Percentiles rank a stretch among this genome's conserved stretches.
These are phyloP conservation scores for Rhagoletis pomonella DNA, from an alignment of 1,140 invertebrate species.

Conservation along the genomic window DNA sequence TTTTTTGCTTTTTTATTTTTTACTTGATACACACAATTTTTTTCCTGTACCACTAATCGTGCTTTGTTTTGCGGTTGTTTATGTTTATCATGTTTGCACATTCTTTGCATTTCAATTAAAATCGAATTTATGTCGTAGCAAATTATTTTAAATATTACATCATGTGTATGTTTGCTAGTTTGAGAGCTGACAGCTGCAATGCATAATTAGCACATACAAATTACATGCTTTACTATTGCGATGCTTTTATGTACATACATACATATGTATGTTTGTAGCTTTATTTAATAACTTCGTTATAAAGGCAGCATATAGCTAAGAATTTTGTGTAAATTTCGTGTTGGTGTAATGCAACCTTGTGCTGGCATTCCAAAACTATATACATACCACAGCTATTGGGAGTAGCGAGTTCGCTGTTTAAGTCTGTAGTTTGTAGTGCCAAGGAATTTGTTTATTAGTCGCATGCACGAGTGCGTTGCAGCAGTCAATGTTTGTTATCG, in stretches of 20 bases:
- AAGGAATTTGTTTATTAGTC: too few species aligned
- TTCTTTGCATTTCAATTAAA: neutral
- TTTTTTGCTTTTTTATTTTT: neutral
- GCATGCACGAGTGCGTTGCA: too few species aligned
- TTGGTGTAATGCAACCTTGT: neutral
- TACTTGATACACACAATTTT: neutral
- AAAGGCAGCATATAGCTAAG: neutral
- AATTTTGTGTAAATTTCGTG: neutral
- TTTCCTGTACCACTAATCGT: neutral
- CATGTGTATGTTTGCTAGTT: neutral
- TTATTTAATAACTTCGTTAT: neutral
- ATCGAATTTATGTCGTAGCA: neutral
- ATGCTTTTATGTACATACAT: neutral
- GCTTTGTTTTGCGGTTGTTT: neutral
- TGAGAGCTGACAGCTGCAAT: conserved; percentile 17
- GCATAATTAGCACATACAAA: conserved; percentile 34
- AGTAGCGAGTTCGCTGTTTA: neutral
- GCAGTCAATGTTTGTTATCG: too few species aligned
- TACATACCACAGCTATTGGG: too few species aligned
- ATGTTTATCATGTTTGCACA: neutral
- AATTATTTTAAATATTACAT: conserved; percentile 21
- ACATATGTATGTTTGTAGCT: neutral
- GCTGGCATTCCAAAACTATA: neutral
- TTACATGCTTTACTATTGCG: neutral
- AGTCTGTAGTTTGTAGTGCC: neutral